Evolutionary conservation across 2,888 invertebrate species (phyloP).

Genomic region (Danaus chrysippus): DNA sequence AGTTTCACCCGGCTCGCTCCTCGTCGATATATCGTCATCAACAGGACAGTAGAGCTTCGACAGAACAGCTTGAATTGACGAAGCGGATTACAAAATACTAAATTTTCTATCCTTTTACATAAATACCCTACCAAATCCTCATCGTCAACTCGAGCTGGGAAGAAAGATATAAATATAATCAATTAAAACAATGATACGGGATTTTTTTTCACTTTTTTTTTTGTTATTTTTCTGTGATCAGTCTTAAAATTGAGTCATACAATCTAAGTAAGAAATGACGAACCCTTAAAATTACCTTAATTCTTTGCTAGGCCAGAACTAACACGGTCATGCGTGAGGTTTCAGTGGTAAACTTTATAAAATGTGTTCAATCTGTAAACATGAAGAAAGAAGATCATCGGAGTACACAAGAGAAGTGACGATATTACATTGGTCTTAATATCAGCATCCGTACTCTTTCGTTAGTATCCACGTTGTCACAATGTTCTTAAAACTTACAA

Average conservation of each 20-base stretch:
- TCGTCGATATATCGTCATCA: slow-evolving; percentile 60
- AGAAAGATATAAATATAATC: slow-evolving; percentile 42
- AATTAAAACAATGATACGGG: slow-evolving; percentile 56
- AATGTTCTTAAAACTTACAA: slow-evolving; percentile 40
- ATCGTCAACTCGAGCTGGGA: slow-evolving; percentile 44
- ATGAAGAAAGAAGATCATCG: slow-evolving; percentile 13
- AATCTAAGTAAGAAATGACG: slow-evolving; percentile 75
- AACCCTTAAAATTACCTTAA: slow-evolving; percentile 66
- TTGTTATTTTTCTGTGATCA: slow-evolving; percentile 70
- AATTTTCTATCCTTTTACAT: slow-evolving; percentile 62
- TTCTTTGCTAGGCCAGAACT: slow-evolving; percentile 70
- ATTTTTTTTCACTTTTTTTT: slow-evolving; percentile 46
- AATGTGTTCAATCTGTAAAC: slow-evolving; percentile 27
- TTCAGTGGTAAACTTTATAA: slow-evolving; percentile 40
- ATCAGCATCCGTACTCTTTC: slow-evolving; percentile 26
- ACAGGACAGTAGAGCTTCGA: slow-evolving; percentile 69
- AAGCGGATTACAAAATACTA: slow-evolving; percentile 40
- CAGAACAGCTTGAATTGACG: slow-evolving; percentile 49
- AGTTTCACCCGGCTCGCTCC: slow-evolving; percentile 53
- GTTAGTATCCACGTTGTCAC: slow-evolving; percentile 39
- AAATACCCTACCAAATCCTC: slow-evolving; percentile 45
- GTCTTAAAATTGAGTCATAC: slow-evolving; percentile 80
- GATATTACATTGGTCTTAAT: slow-evolving; percentile 38
- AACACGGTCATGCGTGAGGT: slow-evolving; percentile 50
- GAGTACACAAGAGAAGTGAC: slow-evolving; percentile 50